Evolutionary conservation across 2,113 vertebrate genomes (phyloP), one percentile per base, ranked within the genome.

Genomic region (Oxyruncus cristatus): DNA sequence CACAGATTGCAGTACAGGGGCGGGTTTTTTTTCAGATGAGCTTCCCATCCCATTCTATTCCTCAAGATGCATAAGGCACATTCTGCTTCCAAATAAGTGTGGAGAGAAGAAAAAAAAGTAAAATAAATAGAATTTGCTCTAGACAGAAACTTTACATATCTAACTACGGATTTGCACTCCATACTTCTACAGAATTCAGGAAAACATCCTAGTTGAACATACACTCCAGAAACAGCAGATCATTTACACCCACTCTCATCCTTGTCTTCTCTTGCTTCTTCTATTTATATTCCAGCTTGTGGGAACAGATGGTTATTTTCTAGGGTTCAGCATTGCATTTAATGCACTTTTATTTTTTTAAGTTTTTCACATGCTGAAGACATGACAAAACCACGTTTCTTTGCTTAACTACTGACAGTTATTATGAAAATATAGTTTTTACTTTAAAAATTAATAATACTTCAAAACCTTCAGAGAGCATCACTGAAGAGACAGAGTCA

Each of bases 231-330:
- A 95, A 94, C 7, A 6, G 87, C 77, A 96, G 93, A 93, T 68
- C 90, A 90, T 55, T 93, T 67, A 92, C 95, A 88, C 95, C 93
- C 93, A 95, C 93, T 85, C 59, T 88, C 75, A 88, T 74, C 93
- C 83, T 55, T 67, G 47, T 71, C 92, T 96, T 91, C 85, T 49
- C 59, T 66, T 80, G 85, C 82, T 63, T 42, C 33, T 74, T 90
- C 95, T 96, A 97, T 96, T 97, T 96, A 95, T 96, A 93, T 20
- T 49, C 35, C 72, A 84, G 73, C 82, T 92, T 93, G 85, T 74
- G 78, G 90, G 85, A 96, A 88, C 94, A 96, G 96, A 96, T 96
- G 93, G 95, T 71, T 90, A 74, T 96, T 96, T 97, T 80, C 82
- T 86, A 90, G 75, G 72, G 55, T 92, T 96, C 85, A 55, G 92